Base-by-base conservation (phyloP, 2,797 vertebrate genomes). In the Pseudocheirus occidentalis region DNA sequence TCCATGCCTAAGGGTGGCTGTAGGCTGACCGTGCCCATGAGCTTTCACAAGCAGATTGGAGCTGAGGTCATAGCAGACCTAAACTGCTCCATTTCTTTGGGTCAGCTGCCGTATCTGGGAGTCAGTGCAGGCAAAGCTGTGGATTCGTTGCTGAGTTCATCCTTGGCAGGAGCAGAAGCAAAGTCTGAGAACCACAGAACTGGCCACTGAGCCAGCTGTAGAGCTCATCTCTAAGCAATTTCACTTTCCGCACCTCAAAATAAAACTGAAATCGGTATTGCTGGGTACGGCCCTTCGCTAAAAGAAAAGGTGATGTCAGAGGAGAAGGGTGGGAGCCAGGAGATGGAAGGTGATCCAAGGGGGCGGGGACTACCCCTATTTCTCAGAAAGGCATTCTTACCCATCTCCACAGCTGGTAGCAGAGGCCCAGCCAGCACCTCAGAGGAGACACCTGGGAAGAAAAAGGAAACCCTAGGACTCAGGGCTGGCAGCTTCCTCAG, bases 151-250 rank as follows among this genome's bases (percentile, higher is more conserved):
- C 73, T 46, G 40, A 9, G 40, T 81, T 81, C 73, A 81, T 21
- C 24, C 73, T 50, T 50, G 29, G 55, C 89, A 28, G 53, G 53
- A 52, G 53, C 34, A 40, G 59, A 62, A 81, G 54, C 18, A 91
- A 59, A 59, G 90, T 29, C 97, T 94, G 81, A 66, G 91, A 95
- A 95, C 97, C 87, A 73, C 93, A 94, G 96, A 73, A 90, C 11
- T 89, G 93, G 94, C 31, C 55, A 9, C 59, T 95, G 94, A 94
- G 52, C 54, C 6, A 94, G 92, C 52, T 4, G 52, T 52, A 98
- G 95, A 94, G 95, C 95, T 98, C 97, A 97, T 97, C 95, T 97
- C 94, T 62, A n/a, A 97, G 89, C 93, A 95, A 97, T 97, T 97
- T 97, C 13, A 50, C 92, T 95, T 97, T 6, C 94, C 95, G 59